Evolutionary conservation across 2,888 invertebrate species (phyloP).

Genomic region (Andrena fulva): DNA sequence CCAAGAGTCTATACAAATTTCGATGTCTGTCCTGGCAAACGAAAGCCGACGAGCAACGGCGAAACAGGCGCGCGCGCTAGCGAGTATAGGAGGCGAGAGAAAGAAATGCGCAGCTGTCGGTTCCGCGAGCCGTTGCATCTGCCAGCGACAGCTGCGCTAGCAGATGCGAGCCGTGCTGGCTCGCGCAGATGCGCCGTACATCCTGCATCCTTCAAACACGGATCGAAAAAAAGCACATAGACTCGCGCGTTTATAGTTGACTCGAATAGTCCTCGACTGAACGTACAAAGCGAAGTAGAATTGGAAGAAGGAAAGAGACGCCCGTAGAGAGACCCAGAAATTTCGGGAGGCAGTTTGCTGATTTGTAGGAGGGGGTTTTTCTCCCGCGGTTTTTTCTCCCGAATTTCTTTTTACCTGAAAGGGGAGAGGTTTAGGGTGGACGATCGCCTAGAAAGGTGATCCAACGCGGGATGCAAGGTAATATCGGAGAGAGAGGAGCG

Average conservation of each 20-base stretch:
- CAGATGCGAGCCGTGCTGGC: slow-evolving; percentile 15
- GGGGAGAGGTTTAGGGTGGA: slow-evolving; percentile 49
- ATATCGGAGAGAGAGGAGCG: slow-evolving; percentile 84
- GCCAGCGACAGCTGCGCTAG: slow-evolving; percentile 20
- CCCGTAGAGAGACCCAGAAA: slow-evolving; percentile 35
- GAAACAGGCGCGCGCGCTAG: too few species aligned
- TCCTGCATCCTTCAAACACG: not conserved
- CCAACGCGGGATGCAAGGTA: slow-evolving; percentile 84
- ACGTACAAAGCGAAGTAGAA: not conserved
- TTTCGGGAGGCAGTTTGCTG: not conserved
- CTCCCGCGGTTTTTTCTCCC: not conserved
- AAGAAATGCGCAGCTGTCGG: slow-evolving; percentile 10
- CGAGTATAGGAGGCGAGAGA: not conserved
- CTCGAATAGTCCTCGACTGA: not conserved
- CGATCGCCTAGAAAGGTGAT: slow-evolving; percentile 73
- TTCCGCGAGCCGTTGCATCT: slow-evolving; percentile 23
- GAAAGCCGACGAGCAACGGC: too few species aligned
- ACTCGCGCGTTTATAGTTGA: not conserved
- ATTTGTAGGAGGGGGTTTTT: slow-evolving; percentile 2
- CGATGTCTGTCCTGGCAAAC: too few species aligned
- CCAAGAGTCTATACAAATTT: too few species aligned
- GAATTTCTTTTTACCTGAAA: not conserved
- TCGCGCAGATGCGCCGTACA: not conserved
- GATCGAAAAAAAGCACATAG: not conserved
- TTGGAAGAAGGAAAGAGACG: slow-evolving; percentile 3